Conservation (phyloP, 1,140 invertebrate genomes). For the Varroa destructor region DNA sequence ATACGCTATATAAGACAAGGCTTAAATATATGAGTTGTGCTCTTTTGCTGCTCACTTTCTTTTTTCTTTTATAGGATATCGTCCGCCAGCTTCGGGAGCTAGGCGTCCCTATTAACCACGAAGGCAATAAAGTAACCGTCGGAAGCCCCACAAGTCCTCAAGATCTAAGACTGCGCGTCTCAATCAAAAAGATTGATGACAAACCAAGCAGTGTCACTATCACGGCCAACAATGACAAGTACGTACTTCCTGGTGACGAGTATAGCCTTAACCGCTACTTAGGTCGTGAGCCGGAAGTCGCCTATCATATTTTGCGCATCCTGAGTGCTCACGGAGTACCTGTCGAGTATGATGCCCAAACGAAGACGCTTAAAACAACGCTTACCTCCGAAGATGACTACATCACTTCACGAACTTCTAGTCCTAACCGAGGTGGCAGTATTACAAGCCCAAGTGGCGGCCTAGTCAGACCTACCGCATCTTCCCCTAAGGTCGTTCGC, state of each 20-base stretch:
- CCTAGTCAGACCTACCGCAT: neutral
- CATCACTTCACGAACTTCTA: neutral
- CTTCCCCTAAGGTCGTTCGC: conserved; percentile 2
- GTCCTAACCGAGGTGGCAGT: neutral
- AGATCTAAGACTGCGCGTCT: neutral
- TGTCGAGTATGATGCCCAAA: conserved; percentile 7
- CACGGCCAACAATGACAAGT: conserved; percentile 20
- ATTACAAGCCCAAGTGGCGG: too few relatives aligned
- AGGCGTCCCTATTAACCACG: neutral
- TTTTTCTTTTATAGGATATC: neutral
- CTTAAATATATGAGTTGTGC: too few relatives aligned
- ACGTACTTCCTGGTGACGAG: conserved; percentile 8
- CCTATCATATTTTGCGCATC: conserved; percentile 14
- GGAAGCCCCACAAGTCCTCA: neutral
- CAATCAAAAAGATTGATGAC: conserved; percentile 24
- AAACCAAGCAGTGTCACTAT: conserved; percentile 21
- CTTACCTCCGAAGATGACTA: neutral
- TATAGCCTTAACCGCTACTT: conserved; percentile 8
- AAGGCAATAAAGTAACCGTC: neutral
- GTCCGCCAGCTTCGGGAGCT: neutral
- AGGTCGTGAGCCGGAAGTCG: conserved; percentile 13
- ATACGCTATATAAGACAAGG: too few relatives aligned
- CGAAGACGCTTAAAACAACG: neutral
- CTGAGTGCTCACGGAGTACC: conserved; percentile 4
- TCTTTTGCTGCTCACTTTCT: too few relatives aligned